Conservation (phyloP, 23 tunicate species). For the Ciona savignyi region DNA sequence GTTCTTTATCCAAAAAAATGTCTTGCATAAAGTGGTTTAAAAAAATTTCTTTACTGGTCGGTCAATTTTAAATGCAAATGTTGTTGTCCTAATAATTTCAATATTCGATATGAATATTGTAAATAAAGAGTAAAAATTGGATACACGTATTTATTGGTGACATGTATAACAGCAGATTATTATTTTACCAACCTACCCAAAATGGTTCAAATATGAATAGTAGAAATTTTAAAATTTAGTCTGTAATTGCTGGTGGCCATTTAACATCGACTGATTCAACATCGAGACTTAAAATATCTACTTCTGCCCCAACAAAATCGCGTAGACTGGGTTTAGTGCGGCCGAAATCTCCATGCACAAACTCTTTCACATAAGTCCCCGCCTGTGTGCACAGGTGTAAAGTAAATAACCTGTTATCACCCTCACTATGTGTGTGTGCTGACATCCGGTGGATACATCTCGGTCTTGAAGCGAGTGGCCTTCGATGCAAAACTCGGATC, state of each 20-base stretch:
- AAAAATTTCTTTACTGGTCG: no score
- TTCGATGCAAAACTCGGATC: slow-evolving; percentile 82
- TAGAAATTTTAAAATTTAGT: no score
- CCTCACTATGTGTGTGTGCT: neutral
- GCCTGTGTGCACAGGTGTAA: slow-evolving; percentile 80
- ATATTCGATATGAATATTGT: no score
- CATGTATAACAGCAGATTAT: no score
- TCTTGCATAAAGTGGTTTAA: no score
- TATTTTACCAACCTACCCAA: no score
- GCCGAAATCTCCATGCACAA: slow-evolving; percentile 97
- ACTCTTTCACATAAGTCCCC: slow-evolving; percentile 97
- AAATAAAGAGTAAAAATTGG: no score
- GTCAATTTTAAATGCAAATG: no score
- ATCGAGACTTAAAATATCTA: slow-evolving; percentile 85
- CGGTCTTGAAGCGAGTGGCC: slow-evolving; percentile 48
- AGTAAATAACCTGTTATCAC: slow-evolving; percentile 29
- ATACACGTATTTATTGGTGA: no score
- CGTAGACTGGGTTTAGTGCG: slow-evolving; percentile 78
- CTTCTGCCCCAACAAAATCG: slow-evolving; percentile 49
- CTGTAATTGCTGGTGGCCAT: slow-evolving; percentile 65
- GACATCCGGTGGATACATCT: slow-evolving; percentile 37
- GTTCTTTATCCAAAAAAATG: no score
- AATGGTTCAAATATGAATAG: no score
- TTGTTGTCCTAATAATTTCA: no score
- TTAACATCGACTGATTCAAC: slow-evolving; percentile 62